These are phyloP conservation scores for Phyllostomus hastatus DNA, from an alignment of 2,113 vertebrate species.

Conservation along the genomic window DNA sequence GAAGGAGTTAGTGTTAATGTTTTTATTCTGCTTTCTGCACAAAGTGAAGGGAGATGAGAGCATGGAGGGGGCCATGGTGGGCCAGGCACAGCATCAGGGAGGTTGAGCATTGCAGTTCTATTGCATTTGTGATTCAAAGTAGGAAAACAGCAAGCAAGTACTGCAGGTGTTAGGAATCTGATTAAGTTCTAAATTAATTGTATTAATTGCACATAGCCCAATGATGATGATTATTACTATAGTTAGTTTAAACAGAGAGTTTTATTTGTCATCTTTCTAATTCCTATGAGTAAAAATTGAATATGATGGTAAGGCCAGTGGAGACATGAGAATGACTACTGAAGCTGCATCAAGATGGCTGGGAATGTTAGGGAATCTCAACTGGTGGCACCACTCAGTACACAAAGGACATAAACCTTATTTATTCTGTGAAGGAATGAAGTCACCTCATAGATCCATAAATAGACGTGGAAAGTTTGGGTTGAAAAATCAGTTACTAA, in stretches of 20 bases:
- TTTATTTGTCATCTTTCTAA: not conserved
- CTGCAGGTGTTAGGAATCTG: not conserved
- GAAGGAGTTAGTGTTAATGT: not conserved
- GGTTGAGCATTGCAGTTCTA: not conserved
- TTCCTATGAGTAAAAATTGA: not conserved
- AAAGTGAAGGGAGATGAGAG: not conserved
- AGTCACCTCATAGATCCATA: not conserved
- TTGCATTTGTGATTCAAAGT: not conserved
- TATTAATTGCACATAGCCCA: not conserved
- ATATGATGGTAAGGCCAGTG: not conserved
- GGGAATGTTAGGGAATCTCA: not conserved
- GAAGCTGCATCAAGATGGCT: not conserved
- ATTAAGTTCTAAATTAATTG: slow-evolving; percentile 24
- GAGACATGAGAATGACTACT: not conserved
- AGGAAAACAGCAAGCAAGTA: not conserved
- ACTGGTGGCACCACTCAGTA: not conserved
- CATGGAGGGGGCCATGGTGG: not conserved
- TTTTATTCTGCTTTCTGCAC: not conserved
- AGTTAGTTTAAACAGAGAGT: not conserved
- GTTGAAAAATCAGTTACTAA: not conserved
- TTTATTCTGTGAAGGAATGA: not conserved
- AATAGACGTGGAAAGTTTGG: not conserved
- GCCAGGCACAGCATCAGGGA: not conserved
- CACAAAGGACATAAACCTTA: not conserved
- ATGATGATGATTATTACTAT: not conserved